Percentiles rank a stretch among this genome's conserved stretches.
Conservation (phyloP, 2,797 vertebrate species). For the Danionella dracula region DNA sequence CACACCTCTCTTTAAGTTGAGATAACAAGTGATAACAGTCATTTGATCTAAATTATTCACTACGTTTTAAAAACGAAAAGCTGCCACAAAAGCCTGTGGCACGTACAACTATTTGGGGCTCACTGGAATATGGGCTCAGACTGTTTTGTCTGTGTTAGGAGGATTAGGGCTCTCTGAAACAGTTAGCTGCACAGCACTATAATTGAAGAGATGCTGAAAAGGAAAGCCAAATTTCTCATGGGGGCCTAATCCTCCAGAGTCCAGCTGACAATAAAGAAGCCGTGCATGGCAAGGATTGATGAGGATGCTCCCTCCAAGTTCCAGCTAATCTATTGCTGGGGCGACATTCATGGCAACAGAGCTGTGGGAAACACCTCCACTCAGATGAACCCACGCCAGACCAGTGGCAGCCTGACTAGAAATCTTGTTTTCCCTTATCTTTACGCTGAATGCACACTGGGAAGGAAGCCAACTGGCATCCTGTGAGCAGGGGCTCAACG, state of each 20-base stretch:
- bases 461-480: constrained; percentile 21
- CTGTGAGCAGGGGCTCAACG: not conserved
- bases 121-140: constrained; percentile 1
- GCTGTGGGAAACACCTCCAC: constrained; percentile 37
- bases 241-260: constrained; percentile 17
- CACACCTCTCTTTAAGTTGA: too few relatives aligned
- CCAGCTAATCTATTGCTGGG: constrained; percentile 15
- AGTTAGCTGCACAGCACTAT: constrained; percentile 24
- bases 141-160: constrained; percentile 6
- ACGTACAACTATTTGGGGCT: not conserved
- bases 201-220: constrained; percentile 32
- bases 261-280: constrained; percentile 24
- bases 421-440: constrained; percentile 71
- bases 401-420: constrained; percentile 53
- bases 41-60: too few relatives aligned
- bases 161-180: constrained; percentile 22
- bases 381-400: constrained; percentile 44
- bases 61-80: not conserved
- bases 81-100: not conserved
- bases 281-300: constrained; percentile 16
- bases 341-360: constrained; percentile 19
- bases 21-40: too few relatives aligned
- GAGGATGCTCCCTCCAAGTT: constrained; percentile 22
- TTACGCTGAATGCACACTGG: constrained; percentile 33
- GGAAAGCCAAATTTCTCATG: constrained; percentile 21